Conservation (phyloP, 2,113 vertebrate genomes). For the Aptenodytes patagonicus region DNA sequence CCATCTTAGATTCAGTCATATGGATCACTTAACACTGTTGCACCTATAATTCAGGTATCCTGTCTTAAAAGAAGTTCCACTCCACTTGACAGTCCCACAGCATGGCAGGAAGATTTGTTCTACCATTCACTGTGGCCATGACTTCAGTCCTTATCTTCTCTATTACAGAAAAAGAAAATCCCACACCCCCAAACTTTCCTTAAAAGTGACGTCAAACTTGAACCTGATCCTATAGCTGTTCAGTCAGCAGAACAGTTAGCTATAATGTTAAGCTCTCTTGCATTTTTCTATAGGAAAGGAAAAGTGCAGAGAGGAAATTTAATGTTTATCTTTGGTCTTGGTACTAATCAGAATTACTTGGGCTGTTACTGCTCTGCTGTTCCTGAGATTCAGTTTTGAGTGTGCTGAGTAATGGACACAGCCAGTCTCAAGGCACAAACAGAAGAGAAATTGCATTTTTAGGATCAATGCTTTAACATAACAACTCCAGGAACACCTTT, state of each 20-base stretch:
- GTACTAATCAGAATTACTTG: not conserved
- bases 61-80: not conserved
- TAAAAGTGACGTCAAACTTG: not conserved
- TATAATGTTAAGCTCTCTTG: not conserved
- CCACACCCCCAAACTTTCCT: not conserved
- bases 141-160: not conserved
- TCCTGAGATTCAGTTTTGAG: not conserved
- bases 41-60: not conserved
- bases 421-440: not conserved
- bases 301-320: not conserved
- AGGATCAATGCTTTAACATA: not conserved
- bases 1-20: not conserved
- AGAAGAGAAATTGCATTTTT: not conserved
- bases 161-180: not conserved
- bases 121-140: not conserved
- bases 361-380: not conserved
- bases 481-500: not conserved
- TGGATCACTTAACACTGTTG: not conserved
- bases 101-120: not conserved
- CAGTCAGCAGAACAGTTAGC: not conserved
- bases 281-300: not conserved
- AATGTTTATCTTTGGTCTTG: not conserved
- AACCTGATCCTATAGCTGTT: not conserved
- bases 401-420: not conserved
- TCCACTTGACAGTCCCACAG: not conserved